phyloP scores from a whole-genome alignment of 2,797 vertebrate species.

The Fratercula arctica region DNA sequence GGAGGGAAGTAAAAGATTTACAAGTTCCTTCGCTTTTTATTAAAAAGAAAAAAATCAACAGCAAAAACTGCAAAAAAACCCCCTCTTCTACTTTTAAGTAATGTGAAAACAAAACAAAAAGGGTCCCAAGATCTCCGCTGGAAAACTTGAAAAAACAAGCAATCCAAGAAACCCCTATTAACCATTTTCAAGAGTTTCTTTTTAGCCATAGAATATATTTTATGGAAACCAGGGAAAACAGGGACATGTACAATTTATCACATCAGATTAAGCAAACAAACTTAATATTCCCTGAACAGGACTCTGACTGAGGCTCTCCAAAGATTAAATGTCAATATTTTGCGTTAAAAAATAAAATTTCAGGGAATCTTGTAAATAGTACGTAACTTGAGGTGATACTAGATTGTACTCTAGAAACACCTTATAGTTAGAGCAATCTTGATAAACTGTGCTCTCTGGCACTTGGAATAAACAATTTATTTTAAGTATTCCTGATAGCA shows the following conservation, averaged over 20 bases:
- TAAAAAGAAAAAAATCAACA: neutral
- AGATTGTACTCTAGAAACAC: constrained; percentile 48
- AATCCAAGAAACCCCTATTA: constrained; percentile 4
- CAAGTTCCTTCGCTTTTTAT: neutral
- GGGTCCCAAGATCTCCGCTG: neutral
- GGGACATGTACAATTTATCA: neutral
- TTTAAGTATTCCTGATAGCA: constrained; percentile 30
- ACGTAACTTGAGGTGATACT: neutral
- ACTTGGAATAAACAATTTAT: constrained; percentile 19
- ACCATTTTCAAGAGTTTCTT: constrained; percentile 37
- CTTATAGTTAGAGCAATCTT: neutral
- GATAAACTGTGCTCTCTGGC: constrained; percentile 8
- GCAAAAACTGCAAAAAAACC: neutral
- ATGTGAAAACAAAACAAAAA: neutral
- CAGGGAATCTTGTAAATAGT: constrained; percentile 17
- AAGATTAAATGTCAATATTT: constrained; percentile 34
- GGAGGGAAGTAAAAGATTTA: neutral
- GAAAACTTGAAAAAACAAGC: constrained; percentile 33
- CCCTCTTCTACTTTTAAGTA: neutral
- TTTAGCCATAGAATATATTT: constrained; percentile 43
- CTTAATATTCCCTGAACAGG: constrained; percentile 40
- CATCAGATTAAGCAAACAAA: constrained; percentile 36
- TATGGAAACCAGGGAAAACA: constrained; percentile 17
- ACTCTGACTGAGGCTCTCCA: constrained; percentile 20
- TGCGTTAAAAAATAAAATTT: constrained; percentile 27